Base-by-base conservation (phyloP, 2,888 invertebrate genomes). In the Phlogophora meticulosa region DNA sequence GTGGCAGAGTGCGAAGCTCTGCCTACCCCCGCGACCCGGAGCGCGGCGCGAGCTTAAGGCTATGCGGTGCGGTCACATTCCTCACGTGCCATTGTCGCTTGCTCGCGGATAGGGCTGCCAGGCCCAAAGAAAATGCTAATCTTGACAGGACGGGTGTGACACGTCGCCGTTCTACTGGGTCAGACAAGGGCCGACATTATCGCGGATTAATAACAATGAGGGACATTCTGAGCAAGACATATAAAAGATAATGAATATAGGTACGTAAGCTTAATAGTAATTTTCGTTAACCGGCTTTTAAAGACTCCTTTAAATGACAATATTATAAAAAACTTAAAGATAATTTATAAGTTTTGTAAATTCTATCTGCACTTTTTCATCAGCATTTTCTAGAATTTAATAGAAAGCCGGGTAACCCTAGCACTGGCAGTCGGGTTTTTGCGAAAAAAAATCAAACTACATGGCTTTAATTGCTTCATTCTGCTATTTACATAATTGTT, bases 61-160 rank as follows among this genome's bases (percentile, higher is more conserved):
- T 88, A 89, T 86, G 87, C 87, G 76, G 65, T 62, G 88, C 88
- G 89, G 91, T 87, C 87, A 83, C 90, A 92, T 92, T 90, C 92
- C 91, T 63, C 75, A 60, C 76, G 82, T 84, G 80, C 78, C 79
- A 42, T 58, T 71, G 75, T 69, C 76, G 75, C 65, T 76, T 80
- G 76, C 49, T 61, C 67, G 60, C 60, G 58, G 42, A 66, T 70
- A 80, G 67, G 72, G 70, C 73, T 76, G 75, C 62, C 49, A 52
- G 55, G 40, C 46, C 45, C 57, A 43, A 68, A 58, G 65, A 63
- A 61, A 72, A 80, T 62, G 51, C 43, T 70, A 68, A 70, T 48
- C 64, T 46, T 73, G 74, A 59, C 58, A 73, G 66, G 40, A 42
- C 36, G 48, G 7, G 43, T 74, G 57, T 55, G 45, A 75, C 59